Base-by-base conservation (phyloP, 2,888 invertebrate species). In the Bhutanitis thaidina region DNA sequence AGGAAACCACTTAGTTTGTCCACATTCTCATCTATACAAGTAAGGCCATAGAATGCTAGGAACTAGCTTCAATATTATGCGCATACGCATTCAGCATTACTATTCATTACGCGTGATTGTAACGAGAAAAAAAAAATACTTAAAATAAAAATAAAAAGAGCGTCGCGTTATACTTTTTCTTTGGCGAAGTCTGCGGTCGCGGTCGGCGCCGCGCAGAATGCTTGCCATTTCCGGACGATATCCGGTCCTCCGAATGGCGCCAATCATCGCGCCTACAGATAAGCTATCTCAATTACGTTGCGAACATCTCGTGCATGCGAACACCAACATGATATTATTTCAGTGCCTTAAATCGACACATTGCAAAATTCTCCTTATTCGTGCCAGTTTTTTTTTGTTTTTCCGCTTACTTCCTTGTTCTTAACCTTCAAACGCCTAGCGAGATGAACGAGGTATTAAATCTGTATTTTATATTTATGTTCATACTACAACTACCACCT, bases 141-240 rank as follows among this genome's bases (percentile, higher is more conserved):
- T 47, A 29, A 29, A 37, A 30, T 30, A 37, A 43, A 48, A 35
- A 43, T n/a, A 35, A 41, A 44, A 49, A 45, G 46, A 43, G 45
- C 10, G 12, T 29, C 8, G 13, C 37, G 50, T 45, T 55, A 53
- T 54, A 53, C 49, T 35, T 64, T 69, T 73, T 80, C 5, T 80
- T 77, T 71, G 75, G 69, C 65, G 67, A 70, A 75, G 77, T 70
- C 67, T 69, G 55, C 57, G 51, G 55, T 57, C 57, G 69, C 70
- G 63, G 66, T 59, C 77, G 74, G 76, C 80, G 84, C 77, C 83
- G 79, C 71, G 79, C 73, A 86, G 89, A 80, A 89, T 89, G 87
- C 76, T 61, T 65, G 83, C 83, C 79, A 89, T 89, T 88, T 89
- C 89, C 89, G 87, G 88, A 86, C 80, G 76, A 77, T 84, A 79